phyloP scores from a whole-genome alignment of 2,888 invertebrate species.

The Himalopsyche japonica region DNA sequence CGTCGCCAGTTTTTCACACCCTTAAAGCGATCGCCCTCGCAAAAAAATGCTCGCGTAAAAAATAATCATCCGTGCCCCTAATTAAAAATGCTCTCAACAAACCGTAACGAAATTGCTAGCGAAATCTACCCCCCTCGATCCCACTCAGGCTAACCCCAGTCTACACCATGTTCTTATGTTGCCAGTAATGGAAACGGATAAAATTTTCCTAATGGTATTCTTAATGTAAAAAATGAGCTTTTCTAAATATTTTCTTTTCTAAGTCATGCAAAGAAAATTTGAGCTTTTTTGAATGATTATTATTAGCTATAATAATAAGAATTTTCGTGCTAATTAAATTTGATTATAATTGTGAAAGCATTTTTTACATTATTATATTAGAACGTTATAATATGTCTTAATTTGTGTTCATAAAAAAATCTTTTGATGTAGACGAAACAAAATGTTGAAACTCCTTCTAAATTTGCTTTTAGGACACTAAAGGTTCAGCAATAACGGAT shows the following conservation, averaged over 20 bases:
- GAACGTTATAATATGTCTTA: too few relatives aligned
- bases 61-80: slow-evolving; percentile 55
- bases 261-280: too few relatives aligned
- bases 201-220: neutral
- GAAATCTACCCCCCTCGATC: slow-evolving; percentile 40
- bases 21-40: neutral
- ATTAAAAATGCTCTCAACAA: slow-evolving; percentile 65
- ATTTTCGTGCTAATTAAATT: too few relatives aligned
- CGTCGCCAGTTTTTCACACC: neutral
- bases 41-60: slow-evolving; percentile 24
- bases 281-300: too few relatives aligned
- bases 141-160: neutral
- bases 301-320: too few relatives aligned
- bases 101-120: slow-evolving; percentile 62
- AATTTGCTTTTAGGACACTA: too few relatives aligned
- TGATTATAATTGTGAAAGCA: too few relatives aligned
- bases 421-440: too few relatives aligned
- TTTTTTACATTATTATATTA: too few relatives aligned
- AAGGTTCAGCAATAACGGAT: too few relatives aligned
- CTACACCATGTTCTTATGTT: neutral
- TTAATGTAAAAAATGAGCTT: neutral
- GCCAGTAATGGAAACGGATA: neutral
- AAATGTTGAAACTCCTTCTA: too few relatives aligned
- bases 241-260: neutral
- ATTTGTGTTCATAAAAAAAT: too few relatives aligned